Evolutionary conservation across 1,140 invertebrate species (phyloP), one percentile per base, ranked within the genome.

Genomic region (Plectrocnemia conspersa): DNA sequence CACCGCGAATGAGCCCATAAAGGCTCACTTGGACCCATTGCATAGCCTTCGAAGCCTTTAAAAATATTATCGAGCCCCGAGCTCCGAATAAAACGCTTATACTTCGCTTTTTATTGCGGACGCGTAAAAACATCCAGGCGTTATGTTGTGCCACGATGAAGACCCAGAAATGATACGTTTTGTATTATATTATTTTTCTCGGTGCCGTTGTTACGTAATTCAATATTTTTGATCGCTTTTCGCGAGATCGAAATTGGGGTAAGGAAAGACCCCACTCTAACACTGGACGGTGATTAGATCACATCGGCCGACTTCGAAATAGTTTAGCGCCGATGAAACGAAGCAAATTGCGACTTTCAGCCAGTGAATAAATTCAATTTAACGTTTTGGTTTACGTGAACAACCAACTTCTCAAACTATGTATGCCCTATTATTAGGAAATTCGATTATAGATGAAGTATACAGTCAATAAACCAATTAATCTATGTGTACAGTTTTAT

Each of bases 21-120:
- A 38, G 35, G 6, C 35, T 38, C 35, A 38, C 35, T 9, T 16
- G 35, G 13, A 38, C 10, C 27, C n/a, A 29, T 29, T n/a, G 27
- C 27, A 16, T 6, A 38, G 35, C 10, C 35, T 9, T 16, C 35
- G 7, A 16, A 38, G 35, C 10, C 35, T 38, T 38, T 38, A 38
- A 38, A 38, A 38, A 38, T 38, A 38, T 38, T 38, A 38, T 38
- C 35, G 35, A 38, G 35, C 18, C 35, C 35, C 35, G 18, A 38
- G 35, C 35, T 13, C 35, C 35, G 35, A 38, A 38, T 38, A 38
- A 38, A 38, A 38, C 35, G 35, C 35, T 38, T 38, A 38, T n/a
- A n/a, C 35, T 16, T 38, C 35, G 18, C 35, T 38, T 38, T 38
- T 38, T 13, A 13, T 38, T 10, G 10, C 6, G 35, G 10, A 38